Conservation (phyloP, 2,888 invertebrate genomes). For the Heliothis peltigera region DNA sequence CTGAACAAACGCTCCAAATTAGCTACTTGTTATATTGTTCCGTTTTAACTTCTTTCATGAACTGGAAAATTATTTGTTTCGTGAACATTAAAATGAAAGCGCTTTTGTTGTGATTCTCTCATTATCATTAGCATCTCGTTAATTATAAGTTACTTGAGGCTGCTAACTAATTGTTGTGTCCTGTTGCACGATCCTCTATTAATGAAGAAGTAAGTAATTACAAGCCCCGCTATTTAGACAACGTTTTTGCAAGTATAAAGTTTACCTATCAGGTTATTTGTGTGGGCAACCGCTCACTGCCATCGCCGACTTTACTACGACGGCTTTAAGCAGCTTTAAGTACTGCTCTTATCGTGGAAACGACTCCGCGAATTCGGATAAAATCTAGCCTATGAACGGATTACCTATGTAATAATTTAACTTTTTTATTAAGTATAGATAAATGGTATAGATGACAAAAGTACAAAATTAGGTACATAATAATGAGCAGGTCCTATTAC, state of each 20-base stretch:
- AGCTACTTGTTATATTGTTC: conserved; percentile 29
- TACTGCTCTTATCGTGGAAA: no score
- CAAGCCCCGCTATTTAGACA: not conserved
- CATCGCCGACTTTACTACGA: no score
- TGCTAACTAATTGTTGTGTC: conserved; percentile 37
- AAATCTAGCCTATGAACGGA: no score
- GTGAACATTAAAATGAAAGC: conserved; percentile 34
- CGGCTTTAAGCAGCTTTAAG: no score
- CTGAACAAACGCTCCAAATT: conserved; percentile 21
- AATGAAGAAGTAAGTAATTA: not conserved
- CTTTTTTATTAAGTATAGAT: no score
- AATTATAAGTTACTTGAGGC: conserved; percentile 43
- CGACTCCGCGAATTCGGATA: no score
- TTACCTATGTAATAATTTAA: no score
- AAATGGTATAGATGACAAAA: no score
- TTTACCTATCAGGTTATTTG: no score
- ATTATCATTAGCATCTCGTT: conserved; percentile 51
- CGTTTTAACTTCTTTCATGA: conserved; percentile 33
- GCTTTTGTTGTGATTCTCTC: conserved; percentile 53
- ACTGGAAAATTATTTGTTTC: conserved; percentile 48
- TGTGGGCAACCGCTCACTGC: no score
- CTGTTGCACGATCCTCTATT: conserved; percentile 20
- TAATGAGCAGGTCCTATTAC: no score
- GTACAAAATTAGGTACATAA: no score
- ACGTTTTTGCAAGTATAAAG: not conserved